Percentiles rank a stretch among this genome's conserved stretches.
Evolutionary conservation across 2,888 invertebrate species (phyloP).

Genomic region (Dryobota labecula): DNA sequence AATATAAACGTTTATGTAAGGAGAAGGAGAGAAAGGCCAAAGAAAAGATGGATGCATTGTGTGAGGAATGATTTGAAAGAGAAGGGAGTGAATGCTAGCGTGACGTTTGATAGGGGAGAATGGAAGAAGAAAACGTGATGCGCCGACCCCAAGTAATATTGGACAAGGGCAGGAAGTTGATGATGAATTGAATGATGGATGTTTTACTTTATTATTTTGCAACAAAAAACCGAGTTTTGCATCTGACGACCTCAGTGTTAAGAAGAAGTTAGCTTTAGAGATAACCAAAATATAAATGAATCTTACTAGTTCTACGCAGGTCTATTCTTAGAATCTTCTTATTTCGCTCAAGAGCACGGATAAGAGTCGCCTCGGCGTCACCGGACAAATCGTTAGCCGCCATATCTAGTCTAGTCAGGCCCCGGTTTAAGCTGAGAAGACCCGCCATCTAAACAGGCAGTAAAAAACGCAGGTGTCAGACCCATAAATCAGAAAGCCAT

Average conservation of each 20-base stretch:
- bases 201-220: not conserved
- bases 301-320: slow-evolving; percentile 84
- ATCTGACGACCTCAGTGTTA: not conserved
- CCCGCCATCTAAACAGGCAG: slow-evolving; percentile 83
- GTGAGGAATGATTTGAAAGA: not conserved
- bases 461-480: slow-evolving; percentile 48
- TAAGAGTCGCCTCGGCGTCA: slow-evolving; percentile 87
- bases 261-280: not conserved
- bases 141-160: not conserved
- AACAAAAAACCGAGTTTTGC: not conserved
- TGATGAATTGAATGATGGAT: not conserved
- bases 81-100: not conserved
- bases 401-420: slow-evolving; percentile 89
- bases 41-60: not conserved
- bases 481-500: slow-evolving; percentile 30
- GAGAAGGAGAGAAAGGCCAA: not conserved
- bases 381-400: slow-evolving; percentile 91
- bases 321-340: slow-evolving; percentile 81
- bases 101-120: not conserved
- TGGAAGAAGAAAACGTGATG: not conserved
- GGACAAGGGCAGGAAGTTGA: not conserved
- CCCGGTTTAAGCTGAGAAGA: slow-evolving; percentile 89
- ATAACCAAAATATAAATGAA: slow-evolving; percentile 39
- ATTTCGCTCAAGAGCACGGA: slow-evolving; percentile 82
- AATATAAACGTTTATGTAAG: not conserved